These are phyloP conservation scores for Muraenolepis orangiensis DNA, from an alignment of 2,797 vertebrate species.

Conservation along the genomic window DNA sequence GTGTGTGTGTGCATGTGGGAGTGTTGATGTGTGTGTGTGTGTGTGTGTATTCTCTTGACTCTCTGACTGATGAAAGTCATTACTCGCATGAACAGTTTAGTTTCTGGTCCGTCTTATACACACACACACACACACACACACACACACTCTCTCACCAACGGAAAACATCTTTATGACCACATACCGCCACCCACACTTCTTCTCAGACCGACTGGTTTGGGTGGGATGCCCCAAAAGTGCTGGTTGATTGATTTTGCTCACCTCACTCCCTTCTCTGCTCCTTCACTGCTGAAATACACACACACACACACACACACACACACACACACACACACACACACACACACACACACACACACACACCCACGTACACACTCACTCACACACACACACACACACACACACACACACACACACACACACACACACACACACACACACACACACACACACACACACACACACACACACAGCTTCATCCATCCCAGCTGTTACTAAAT, in stretches of 20 bases:
- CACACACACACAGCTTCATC: conserved; percentile 6
- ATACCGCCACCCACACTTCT: conserved; percentile 7
- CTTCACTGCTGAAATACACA: neutral
- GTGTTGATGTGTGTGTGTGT: conserved; percentile 31
- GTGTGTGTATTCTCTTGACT: conserved; percentile 28
- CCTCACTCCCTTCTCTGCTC: conserved; percentile 24
- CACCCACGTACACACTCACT: conserved; percentile 1
- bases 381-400: conserved; percentile 15
- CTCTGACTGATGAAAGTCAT: conserved; percentile 58
- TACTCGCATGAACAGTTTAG: conserved; percentile 52
- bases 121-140: neutral
- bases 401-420: conserved; percentile 2
- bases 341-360: conserved; percentile 24
- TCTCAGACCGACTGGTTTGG: conserved; percentile 20
- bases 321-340: conserved; percentile 17
- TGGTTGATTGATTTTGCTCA: conserved; percentile 45
- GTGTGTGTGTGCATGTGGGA: conserved; percentile 14
- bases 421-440: conserved; percentile 19
- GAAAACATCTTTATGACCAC: neutral
- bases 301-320: conserved; percentile 7
- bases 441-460: conserved; percentile 22
- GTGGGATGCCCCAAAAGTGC: conserved; percentile 32
- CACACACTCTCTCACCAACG: neutral
- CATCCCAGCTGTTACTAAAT: conserved; percentile 41
- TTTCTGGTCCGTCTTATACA: conserved; percentile 24